Base-by-base conservation (phyloP, 2,113 vertebrate genomes). In the Muntiacus reevesi region DNA sequence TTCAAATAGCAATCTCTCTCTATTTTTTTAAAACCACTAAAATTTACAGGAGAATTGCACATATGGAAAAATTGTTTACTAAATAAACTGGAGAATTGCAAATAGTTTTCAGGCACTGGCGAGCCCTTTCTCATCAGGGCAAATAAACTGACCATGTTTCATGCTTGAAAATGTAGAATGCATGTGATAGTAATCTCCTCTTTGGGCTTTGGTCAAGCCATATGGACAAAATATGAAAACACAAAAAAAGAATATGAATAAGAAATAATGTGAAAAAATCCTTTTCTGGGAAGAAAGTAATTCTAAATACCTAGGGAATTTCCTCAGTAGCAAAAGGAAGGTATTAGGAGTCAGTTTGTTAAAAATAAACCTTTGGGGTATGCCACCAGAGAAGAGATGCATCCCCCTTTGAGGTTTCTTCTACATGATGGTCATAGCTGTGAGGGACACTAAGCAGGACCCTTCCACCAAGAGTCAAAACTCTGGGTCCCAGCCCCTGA, bases 311-410 rank as follows among this genome's bases (percentile, higher is more conserved):
- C 27, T 28, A 84, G 40, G 60, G 11, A 60, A 92, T 96, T 91
- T 92, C 76, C 94, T 97, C 19, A 85, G 91, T 67, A 90, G 81
- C 36, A 96, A 92, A 96, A 92, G 28, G 12, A 81, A 97, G n/a
- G 30, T 64, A 90, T 15, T 25, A 83, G 17, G 11, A 89, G 67
- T 4, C 81, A 25, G 45, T 87, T 89, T 52, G 76, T 96, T 94
- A 86, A 91, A 86, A 94, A 13, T 62, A 86, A 95, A n/a, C 33
- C 50, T 74, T 33, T 82, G 81, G 52, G 76, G 11, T 47, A 89
- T 50, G 91, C 12, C 83, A 57, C 7, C 52, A 93, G 85, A 88
- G 28, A 94, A 60, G 28, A 91, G 9, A 33, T 4, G 64, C 0
- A 1, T 7, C 19, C 45, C 62, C 45, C 47, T 92, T 60, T 15